Percentiles rank a stretch among this genome's conserved stretches.
These are phyloP conservation scores for Alloplasta piceator DNA, from an alignment of 2,888 invertebrate genomes.

Conservation along the genomic window DNA sequence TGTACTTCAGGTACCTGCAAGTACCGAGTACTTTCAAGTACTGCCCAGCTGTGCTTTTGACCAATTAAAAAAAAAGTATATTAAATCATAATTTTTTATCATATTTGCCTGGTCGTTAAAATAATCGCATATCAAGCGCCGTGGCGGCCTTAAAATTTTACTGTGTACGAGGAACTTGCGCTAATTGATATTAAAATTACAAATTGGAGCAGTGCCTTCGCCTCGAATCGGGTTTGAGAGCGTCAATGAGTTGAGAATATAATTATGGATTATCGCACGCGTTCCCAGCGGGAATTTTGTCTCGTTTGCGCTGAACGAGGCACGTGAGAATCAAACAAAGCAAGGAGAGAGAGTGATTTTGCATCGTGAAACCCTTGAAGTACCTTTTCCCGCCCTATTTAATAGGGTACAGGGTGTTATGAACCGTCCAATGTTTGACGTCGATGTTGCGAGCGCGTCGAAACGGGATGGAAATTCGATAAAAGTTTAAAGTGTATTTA, in stretches of 20 bases:
- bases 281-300: constrained; percentile 20
- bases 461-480: constrained; percentile 27
- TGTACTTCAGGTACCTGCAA: too few species aligned
- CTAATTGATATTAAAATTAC: constrained; percentile 72
- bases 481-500: constrained; percentile 44
- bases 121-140: too few species aligned
- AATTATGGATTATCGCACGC: constrained; percentile 50
- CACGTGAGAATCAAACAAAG: too few species aligned
- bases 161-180: constrained; percentile 43
- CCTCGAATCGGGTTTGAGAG: constrained; percentile 45
- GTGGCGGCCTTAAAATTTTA: too few species aligned
- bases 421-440: constrained; percentile 33
- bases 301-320: constrained; percentile 42
- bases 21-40: too few species aligned
- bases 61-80: too few species aligned
- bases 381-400: constrained; percentile 18
- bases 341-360: constrained; percentile 11
- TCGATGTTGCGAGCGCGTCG: constrained; percentile 43
- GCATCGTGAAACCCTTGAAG: constrained; percentile 25
- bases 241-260: constrained; percentile 42
- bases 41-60: too few species aligned
- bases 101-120: too few species aligned
- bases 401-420: constrained; percentile 5
- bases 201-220: constrained; percentile 60
- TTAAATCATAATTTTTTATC: too few species aligned